Percentiles rank a stretch among this genome's conserved stretches.
These are phyloP conservation scores for Planococcus citri DNA, from an alignment of 1,140 invertebrate species.

Conservation along the genomic window DNA sequence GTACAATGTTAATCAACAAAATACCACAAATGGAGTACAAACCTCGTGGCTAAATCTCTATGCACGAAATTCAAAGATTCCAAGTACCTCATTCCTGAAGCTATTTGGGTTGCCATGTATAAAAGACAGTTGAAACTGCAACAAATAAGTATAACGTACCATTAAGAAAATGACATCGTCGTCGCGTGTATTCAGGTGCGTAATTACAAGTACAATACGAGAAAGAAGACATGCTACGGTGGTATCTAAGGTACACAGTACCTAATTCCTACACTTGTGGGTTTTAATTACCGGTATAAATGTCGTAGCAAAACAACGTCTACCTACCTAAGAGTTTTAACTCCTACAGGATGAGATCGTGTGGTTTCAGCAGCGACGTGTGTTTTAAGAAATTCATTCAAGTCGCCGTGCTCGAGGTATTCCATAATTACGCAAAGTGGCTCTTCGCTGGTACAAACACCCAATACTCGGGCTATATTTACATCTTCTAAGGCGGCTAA, in stretches of 20 bases:
- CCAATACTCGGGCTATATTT: constrained; percentile 75
- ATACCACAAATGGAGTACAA: constrained; percentile 27
- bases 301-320: background rate
- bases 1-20: background rate
- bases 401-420: constrained; percentile 79
- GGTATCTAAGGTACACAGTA: too few species aligned
- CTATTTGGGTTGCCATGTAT: constrained; percentile 71
- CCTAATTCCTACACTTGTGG: background rate
- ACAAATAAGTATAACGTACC: constrained; percentile 12
- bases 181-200: background rate
- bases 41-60: constrained; percentile 64
- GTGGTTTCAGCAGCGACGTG: constrained; percentile 45
- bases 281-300: background rate
- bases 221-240: too few species aligned
- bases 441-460: constrained; percentile 67
- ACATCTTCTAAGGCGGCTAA: constrained; percentile 72
- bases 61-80: constrained; percentile 71
- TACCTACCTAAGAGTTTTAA: constrained; percentile 46
- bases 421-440: constrained; percentile 79
- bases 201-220: too few species aligned
- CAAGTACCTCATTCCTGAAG: constrained; percentile 73
- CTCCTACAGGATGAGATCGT: constrained; percentile 43
- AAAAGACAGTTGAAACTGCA: constrained; percentile 61
- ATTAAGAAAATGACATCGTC: background rate
- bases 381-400: constrained; percentile 69